Evolutionary conservation across 1,140 invertebrate genomes (phyloP), one percentile per base, ranked within the genome.

Genomic region (Pogonomyrmex californicus): DNA sequence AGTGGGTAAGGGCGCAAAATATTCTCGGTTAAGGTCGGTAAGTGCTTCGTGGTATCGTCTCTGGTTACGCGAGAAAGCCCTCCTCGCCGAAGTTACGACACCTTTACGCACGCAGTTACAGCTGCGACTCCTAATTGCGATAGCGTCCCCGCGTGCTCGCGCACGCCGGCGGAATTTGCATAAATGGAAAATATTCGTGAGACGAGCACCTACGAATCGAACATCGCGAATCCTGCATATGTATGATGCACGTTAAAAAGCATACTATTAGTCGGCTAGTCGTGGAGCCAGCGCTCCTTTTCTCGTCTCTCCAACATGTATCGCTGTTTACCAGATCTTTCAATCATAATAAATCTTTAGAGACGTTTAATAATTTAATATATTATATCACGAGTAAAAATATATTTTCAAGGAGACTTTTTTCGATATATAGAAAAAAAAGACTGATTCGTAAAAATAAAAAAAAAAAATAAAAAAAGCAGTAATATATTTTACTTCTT

Each of bases 61-160:
- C 77, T 71, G 81, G 86, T 90, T 86, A 82, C 86, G 65, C 41
- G 33, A 63, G 58, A 36, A 65, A 75, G 79, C 44, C 58, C 77
- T 75, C 76, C 49, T 51, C 79, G 65, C 14, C 49, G 10, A 91
- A 93, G 91, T 93, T 93, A 93, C 89, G 90, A 92, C 88, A 89
- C 85, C 87, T 86, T 90, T 90, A 90, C 85, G 83, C 86, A 83
- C 71, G 87, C 89, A 77, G 88, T 92, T 93, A 92, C 92, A 93
- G 92, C 92, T 91, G 92, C 88, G 92, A 91, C 89, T 91, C 77
- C 87, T 92, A 93, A 91, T 93, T 93, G 92, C 91, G 91, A 93
- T 92, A 92, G 90, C 91, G 91, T 86, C 82, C 87, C 36, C 88
- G 89, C 88, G 81, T 86, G 87, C 47, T 87, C 79, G 87, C 82